phyloP scores from a whole-genome alignment of 2,113 vertebrate species.

The Atherinomorus stipes region DNA sequence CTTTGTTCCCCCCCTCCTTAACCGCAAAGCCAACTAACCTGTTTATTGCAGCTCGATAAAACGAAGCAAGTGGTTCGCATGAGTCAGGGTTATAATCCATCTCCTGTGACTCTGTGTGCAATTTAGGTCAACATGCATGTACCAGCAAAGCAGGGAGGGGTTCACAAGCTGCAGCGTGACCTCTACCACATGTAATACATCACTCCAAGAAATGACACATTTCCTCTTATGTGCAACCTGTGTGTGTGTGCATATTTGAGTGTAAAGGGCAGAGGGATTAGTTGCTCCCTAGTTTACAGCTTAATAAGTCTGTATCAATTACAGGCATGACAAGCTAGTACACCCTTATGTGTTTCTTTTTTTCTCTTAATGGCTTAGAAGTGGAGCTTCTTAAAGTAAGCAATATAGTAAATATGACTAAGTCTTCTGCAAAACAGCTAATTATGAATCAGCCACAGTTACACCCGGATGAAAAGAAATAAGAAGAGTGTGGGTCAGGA shows the following conservation, averaged over 20 bases:
- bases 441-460: background rate
- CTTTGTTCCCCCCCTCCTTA: too few relatives aligned
- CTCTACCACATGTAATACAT: slow-evolving; percentile 51
- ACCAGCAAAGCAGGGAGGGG: slow-evolving; percentile 37
- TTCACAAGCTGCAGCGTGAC: slow-evolving; percentile 54
- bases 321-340: slow-evolving; percentile 12
- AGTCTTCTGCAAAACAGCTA: background rate
- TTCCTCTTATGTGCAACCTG: slow-evolving; percentile 17
- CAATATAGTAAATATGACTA: slow-evolving; percentile 4
- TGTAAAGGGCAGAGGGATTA: slow-evolving; percentile 50
- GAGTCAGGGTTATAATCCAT: slow-evolving; percentile 38
- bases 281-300: slow-evolving; percentile 34
- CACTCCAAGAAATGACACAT: slow-evolving; percentile 36
- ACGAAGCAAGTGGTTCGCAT: background rate
- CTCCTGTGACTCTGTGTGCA: slow-evolving; percentile 28
- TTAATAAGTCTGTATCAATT: slow-evolving; percentile 21
- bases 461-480: background rate
- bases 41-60: background rate
- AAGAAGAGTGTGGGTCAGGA: background rate
- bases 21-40: background rate
- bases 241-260: slow-evolving; percentile 1
- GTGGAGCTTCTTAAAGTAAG: slow-evolving; percentile 6
- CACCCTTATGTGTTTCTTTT: background rate
- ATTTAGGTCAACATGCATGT: slow-evolving; percentile 55
- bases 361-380: background rate